Conservation (phyloP, 2,797 vertebrate genomes). For the Poeciliopsis presidionis region DNA sequence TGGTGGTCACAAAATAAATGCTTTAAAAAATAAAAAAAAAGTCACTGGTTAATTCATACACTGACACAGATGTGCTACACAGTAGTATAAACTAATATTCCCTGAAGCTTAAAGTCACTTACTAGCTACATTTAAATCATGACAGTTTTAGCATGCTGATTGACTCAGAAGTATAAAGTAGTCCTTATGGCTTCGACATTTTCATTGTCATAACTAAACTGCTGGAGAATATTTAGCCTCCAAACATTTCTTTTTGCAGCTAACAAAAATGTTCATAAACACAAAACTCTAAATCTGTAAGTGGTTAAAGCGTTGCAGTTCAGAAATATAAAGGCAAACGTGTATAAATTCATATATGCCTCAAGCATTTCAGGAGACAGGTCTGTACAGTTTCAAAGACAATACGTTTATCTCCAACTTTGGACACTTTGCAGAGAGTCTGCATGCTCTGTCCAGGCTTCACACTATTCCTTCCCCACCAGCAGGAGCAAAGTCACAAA, state of each 20-base stretch:
- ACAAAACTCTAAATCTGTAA: constrained; percentile 30
- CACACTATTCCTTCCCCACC: constrained; percentile 28
- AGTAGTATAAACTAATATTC: constrained; percentile 21
- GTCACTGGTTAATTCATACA: constrained; percentile 24
- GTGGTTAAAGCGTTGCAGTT: constrained; percentile 31
- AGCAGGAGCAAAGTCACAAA: constrained; percentile 25
- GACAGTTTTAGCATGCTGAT: constrained; percentile 14
- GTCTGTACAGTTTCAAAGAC: constrained; percentile 40
- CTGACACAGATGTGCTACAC: constrained; percentile 19
- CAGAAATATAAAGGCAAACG: constrained; percentile 34
- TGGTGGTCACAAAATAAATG: constrained; percentile 39
- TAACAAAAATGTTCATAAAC: constrained; percentile 36
- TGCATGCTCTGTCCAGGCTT: constrained; percentile 20
- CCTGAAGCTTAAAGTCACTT: constrained; percentile 30
- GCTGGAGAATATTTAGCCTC: constrained; percentile 40
- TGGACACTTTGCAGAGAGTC: constrained; percentile 28
- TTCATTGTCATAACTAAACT: constrained; percentile 26
- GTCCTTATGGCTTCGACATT: constrained; percentile 58
- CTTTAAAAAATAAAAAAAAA: constrained; percentile 40
- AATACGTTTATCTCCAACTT: constrained; percentile 28
- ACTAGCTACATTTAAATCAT: constrained; percentile 21
- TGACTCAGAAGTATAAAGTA: constrained; percentile 37
- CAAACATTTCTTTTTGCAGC: constrained; percentile 23
- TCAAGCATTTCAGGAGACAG: constrained; percentile 69
- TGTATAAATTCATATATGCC: constrained; percentile 37